Conservation (phyloP, 2,888 invertebrate genomes). For the Synergus laeviventris region DNA sequence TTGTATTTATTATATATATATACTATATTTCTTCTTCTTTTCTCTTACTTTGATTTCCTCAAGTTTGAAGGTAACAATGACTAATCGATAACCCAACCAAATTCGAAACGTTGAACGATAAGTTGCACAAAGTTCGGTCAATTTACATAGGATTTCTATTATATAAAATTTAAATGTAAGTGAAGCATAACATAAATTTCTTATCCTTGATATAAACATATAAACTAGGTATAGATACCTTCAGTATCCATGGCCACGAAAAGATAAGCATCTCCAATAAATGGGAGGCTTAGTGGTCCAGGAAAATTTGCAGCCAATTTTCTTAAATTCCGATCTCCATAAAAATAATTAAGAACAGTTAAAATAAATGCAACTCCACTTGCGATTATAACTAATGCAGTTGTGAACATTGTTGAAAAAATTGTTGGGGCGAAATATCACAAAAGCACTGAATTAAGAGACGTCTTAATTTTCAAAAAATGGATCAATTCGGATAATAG, state of each 20-base stretch:
- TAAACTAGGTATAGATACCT: constrained; percentile 48
- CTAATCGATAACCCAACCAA: constrained; percentile 57
- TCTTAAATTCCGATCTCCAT: not conserved
- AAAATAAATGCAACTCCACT: too few species aligned
- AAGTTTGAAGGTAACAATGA: constrained; percentile 54
- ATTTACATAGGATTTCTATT: constrained; percentile 56
- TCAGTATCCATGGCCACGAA: constrained; percentile 55
- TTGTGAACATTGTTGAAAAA: too few species aligned
- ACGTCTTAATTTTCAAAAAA: too few species aligned
- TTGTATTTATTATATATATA: not conserved
- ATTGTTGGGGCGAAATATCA: too few species aligned
- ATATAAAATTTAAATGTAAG: constrained; percentile 3
- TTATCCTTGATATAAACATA: not conserved
- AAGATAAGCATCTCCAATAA: constrained; percentile 58
- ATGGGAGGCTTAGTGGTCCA: constrained; percentile 57
- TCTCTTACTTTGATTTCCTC: constrained; percentile 60
- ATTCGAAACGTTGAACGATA: constrained; percentile 59
- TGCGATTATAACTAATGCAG: too few species aligned
- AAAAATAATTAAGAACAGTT: too few species aligned
- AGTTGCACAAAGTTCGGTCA: constrained; percentile 47
- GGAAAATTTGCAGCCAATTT: constrained; percentile 46
- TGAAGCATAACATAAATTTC: not conserved
- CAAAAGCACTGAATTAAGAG: too few species aligned
- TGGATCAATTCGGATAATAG: too few species aligned
- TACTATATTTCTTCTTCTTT: not conserved